Base-by-base conservation (phyloP, 2,888 invertebrate species). In the Merodon equestris region DNA sequence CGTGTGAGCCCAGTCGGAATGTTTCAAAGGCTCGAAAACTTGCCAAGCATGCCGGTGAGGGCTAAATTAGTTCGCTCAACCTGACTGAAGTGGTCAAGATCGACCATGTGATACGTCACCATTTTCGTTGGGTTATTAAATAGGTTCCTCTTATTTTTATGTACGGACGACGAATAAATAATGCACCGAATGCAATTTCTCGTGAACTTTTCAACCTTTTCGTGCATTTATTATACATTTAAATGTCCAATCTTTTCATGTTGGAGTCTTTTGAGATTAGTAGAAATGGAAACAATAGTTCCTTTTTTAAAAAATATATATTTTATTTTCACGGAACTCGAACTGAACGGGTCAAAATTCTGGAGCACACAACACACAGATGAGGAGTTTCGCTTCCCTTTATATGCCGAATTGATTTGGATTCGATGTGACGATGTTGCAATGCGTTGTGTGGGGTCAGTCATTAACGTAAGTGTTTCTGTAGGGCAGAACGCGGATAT, bases 221-320 rank as follows among this genome's bases (percentile, higher is more conserved):
- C 5, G 4, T 36, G 34, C 57, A 72, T 60, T 0, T 50, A 18
- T 1, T 50, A 71, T n/a, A 4, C 40, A 12, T 61, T 70, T n/a
- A 71, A 17, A 63, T 75, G 75, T 12, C 75, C 75, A 15, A 81
- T 45, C 12, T 66, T 66, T n/a, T 68, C 75, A 27, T 79, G 79
- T 9, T 40, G 51, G 4, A 47, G 27, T 34, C 57, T 50, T 27
- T 71, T 75, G 2, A 81, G 48, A 9, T 40, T 40, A 4, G 5
- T n/a, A n/a, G n/a, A n/a, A n/a, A n/a, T n/a, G n/a, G n/a, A n/a
- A n/a, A n/a, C n/a, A n/a, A n/a, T n/a, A n/a, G n/a, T n/a, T n/a
- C n/a, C n/a, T n/a, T n/a, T n/a, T n/a, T n/a, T n/a, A n/a, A n/a
- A n/a, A n/a, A n/a, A n/a, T n/a, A n/a, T n/a, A n/a, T n/a, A n/a